phyloP scores from a whole-genome alignment of 1,140 invertebrate species.

The Ceratosolen fusciceps region DNA sequence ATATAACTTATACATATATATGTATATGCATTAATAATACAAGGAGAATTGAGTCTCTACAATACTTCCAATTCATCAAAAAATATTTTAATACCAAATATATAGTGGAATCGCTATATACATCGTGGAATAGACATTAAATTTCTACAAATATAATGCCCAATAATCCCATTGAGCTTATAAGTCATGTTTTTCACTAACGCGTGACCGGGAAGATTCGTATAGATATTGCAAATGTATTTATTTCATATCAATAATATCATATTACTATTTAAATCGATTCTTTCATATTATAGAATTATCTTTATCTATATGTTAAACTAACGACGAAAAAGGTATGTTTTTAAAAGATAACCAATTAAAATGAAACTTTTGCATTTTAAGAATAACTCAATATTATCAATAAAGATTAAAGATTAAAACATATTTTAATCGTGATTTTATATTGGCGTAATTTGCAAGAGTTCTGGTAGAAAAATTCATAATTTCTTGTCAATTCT shows the following conservation, averaged over 20 bases:
- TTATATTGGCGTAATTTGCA: constrained; percentile 40
- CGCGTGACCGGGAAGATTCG: too few relatives aligned
- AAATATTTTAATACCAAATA: too few relatives aligned
- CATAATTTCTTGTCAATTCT: constrained; percentile 11
- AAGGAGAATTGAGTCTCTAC: too few relatives aligned
- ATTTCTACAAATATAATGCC: not conserved
- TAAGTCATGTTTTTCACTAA: not conserved
- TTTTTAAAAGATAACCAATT: not conserved
- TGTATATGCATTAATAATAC: not conserved
- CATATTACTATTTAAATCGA: not conserved
- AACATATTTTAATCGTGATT: constrained; percentile 25
- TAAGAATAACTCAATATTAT: not conserved
- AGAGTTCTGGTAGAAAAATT: constrained; percentile 25
- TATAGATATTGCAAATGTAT: not conserved
- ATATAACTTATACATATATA: too few relatives aligned
- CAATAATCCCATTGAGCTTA: constrained; percentile 34
- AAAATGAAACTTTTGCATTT: constrained; percentile 10
- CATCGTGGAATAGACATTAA: too few relatives aligned
- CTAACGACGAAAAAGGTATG: not conserved
- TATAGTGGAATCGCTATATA: too few relatives aligned
- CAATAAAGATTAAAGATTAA: not conserved
- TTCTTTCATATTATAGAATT: constrained; percentile 19
- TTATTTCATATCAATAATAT: not conserved
- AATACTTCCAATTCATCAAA: too few relatives aligned
- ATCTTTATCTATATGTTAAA: not conserved